A percentile compares a stretch with the other conserved stretches of the same genome.
phyloP scores from a whole-genome alignment of 2,113 vertebrate species.

The Lasiurus cinereus region DNA sequence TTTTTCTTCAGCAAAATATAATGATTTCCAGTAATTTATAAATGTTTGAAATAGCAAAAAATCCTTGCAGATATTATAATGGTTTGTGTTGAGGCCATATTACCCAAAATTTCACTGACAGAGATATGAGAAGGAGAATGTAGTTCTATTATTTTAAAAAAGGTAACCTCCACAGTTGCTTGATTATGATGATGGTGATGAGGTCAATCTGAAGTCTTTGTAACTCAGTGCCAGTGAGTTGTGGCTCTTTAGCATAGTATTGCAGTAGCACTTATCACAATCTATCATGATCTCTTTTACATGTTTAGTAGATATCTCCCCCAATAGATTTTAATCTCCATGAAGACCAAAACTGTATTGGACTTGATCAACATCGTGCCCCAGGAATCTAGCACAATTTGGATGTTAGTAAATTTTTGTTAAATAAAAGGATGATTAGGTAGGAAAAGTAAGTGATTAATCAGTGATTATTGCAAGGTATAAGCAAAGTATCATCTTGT shows the following conservation, averaged over 20 bases:
- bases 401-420: not conserved
- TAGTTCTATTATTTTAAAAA: not conserved
- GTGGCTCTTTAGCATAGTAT: not conserved
- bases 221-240: not conserved
- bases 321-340: not conserved
- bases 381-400: not conserved
- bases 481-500: not conserved
- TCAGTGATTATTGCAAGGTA: not conserved
- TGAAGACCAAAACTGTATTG: not conserved
- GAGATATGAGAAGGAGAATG: not conserved
- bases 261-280: not conserved
- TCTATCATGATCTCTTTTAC: not conserved
- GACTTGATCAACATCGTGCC: not conserved
- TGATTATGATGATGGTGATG: not conserved
- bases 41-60: constrained; percentile 36
- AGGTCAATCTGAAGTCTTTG: constrained; percentile 9
- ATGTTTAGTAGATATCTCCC: not conserved
- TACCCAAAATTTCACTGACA: not conserved
- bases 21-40: constrained; percentile 59
- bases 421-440: not conserved
- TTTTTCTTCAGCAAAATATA: constrained; percentile 59
- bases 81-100: constrained; percentile 21
- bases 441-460: not conserved
- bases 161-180: not conserved
- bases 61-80: not conserved